Evolutionary conservation across 35 echinoderm and acorn worm species (phyloP), one percentile per base, ranked within the genome.

Genomic region (Apostichopus parvimensis): DNA sequence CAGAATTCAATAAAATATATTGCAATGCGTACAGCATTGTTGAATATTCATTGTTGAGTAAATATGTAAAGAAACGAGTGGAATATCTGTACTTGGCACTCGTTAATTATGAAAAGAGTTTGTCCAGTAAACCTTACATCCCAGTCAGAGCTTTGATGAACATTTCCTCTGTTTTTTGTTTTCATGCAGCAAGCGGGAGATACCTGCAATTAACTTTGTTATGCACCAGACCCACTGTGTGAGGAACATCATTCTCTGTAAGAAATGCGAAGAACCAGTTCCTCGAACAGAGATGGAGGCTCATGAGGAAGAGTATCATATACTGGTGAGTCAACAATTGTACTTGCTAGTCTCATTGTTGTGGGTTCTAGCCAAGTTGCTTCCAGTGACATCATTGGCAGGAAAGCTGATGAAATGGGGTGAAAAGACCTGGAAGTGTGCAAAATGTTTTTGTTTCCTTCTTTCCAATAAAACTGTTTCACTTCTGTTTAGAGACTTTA

Each of bases 191-290:
- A 98, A 98, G 76, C 90, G 91, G n/a, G 97, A 98, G 65, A 98
- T 98, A 79, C 95, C 97, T 20, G 75, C 91, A 8, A 62, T 76
- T 28, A 98, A 98, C 83, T 98, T 77, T 90, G 75, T 98, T 17
- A 98, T 96, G 93, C 97, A 98, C 83, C 90, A 98, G 66, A 90
- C 87, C 12, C 97, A 98, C 78, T 98, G 97, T 93, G 17, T 62
- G 1, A 76, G 97, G 17, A 98, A 96, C 72, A 96, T 98, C 11
- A 81, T 85, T 17, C 82, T 98, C 21, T 98, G 97, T 56, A 91
- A 91, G 56, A 77, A 95, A 23, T 98, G 97, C 79, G 21, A 94
- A 10, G 97, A 98, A 87, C 95, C 97, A 4, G 94, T 98, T 6
- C 97, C 97, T 10, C 79, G 91, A 21, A 70, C 92, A 53, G 94